Base-by-base conservation (phyloP, 2,888 invertebrate genomes). In the Limnephilus auricula region DNA sequence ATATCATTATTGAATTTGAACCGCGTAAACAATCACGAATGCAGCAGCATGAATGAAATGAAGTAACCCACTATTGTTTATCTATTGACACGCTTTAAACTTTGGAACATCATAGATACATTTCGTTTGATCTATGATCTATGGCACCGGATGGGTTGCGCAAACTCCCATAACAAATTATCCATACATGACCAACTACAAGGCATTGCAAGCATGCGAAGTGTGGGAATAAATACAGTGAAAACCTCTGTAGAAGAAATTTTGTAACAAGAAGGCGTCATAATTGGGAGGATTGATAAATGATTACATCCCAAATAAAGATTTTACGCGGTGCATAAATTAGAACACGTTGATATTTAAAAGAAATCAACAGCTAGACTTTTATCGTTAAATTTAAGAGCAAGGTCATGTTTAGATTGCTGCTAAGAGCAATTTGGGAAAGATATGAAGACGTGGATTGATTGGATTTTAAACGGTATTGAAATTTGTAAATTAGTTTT, bases 191-290 rank as follows among this genome's bases (percentile, higher is more conserved):
- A 37, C 37, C 80, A 80, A 32, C 32, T 80, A 12, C 80, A 32
- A 83, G 65, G 83, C 37, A 83, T 34, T 25, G 15, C 83, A 32
- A 37, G 34, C 32, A 83, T 34, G 31, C 65, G 31, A 45, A 88
- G 88, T 88, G 90, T 88, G 88, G 88, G 90, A 90, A 90, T 78
- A 90, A 65, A 65, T 6, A 10, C 65, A n/a, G 65, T 25, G 65
- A 88, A 88, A 90, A 90, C 90, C 90, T 90, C 86, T 90, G 88
- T 45, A 83, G 90, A 65, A 13, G 82, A 88, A 34, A 40, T 90
- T 88, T 88, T 79, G 90, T 83, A 90, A 90, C 80, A 45, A 82
- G 25, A 37, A 34, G 32, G 87, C 65, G n/a, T 37, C 79, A 32
- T 79, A 34, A 34, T 78, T 65, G 78, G 32, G 87, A 40, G 30